Evolutionary conservation across 2,113 vertebrate species (phyloP), one percentile per base, ranked within the genome.

Genomic region (Nyctereutes procyonoides): DNA sequence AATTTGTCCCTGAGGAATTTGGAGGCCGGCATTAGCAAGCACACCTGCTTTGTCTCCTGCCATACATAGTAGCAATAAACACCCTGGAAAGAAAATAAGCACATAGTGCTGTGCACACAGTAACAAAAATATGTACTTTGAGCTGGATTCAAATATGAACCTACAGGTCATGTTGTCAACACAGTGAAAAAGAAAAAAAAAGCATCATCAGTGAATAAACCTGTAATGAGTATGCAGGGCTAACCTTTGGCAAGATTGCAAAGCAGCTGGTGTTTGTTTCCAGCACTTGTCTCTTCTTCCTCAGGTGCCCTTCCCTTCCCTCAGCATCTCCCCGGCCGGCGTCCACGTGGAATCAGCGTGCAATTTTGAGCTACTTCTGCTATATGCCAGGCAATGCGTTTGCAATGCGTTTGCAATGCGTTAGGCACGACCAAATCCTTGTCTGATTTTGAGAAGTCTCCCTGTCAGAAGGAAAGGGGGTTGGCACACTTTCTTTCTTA

Each of bases 161-260:
- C 88, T 97, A 86, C 73, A 96, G 92, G 95, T 97, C 93, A 97
- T 93, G 88, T 86, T 96, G 97, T 96, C 96, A 98, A 83, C 89
- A 93, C 55, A 63, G 56, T 87, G 77, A 93, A 97, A 77, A 73
- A 86, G 76, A 11, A 24, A 92, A 93, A 96, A 92, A 85, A 96
- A 89, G 88, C 51, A 83, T 82, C 67, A 53, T 74, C 73, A 80
- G 86, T 74, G 69, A 96, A 81, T 79, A 94, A 94, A 77, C 65
- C 82, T 86, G 38, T 96, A 91, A 97, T 96, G 86, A 96, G 90
- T 86, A 77, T 43, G 53, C 76, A 73, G 60, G 65, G 32, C 35
- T 95, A 85, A 95, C 60, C 73, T 92, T 90, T 87, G 73, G 82
- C 92, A 94, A 67, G 82, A 92, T 86, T 88, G 73, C 89, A 51